These are phyloP conservation scores for Phaethon lepturus DNA, from an alignment of 2,113 vertebrate genomes.

Conservation along the genomic window DNA sequence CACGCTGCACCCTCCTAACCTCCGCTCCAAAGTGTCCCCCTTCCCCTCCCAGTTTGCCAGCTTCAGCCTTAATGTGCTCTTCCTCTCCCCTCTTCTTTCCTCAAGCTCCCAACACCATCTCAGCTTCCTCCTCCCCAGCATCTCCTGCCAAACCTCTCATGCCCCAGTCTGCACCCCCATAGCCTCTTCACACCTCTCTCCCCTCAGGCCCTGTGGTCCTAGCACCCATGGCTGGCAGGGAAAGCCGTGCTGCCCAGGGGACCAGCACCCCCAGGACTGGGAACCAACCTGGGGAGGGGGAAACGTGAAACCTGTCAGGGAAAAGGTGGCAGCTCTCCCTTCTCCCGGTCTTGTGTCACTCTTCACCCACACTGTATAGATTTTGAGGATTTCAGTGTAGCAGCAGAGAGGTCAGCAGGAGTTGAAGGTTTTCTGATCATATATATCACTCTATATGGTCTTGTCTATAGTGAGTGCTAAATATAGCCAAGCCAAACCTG, in stretches of 20 bases:
- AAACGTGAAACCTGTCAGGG: not conserved
- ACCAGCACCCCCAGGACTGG: not conserved
- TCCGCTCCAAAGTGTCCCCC: not conserved
- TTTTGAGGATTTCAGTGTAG: constrained; percentile 1
- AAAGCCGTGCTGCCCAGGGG: not conserved
- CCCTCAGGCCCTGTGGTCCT: not conserved
- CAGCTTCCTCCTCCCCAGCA: not conserved
- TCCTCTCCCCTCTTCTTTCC: not conserved
- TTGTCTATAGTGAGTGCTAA: constrained; percentile 45
- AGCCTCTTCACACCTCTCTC: not conserved
- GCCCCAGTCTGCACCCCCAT: accelerated
- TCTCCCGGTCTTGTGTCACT: accelerated
- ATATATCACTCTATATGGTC: constrained; percentile 53
- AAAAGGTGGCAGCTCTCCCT: not conserved
- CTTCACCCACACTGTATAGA: not conserved
- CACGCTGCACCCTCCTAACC: not conserved
- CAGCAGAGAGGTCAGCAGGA: constrained; percentile 39
- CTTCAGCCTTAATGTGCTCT: not conserved
- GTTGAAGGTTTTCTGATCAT: constrained; percentile 52
- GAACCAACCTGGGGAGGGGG: not conserved
- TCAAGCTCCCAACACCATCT: not conserved
- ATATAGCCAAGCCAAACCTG: constrained; percentile 54
- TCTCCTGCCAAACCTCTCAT: not conserved
- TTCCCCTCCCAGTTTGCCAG: not conserved
- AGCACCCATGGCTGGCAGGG: not conserved